Percentiles rank a stretch among this genome's conserved stretches.
Conservation (phyloP, 2,797 vertebrate genomes). For the Chelon auratus region DNA sequence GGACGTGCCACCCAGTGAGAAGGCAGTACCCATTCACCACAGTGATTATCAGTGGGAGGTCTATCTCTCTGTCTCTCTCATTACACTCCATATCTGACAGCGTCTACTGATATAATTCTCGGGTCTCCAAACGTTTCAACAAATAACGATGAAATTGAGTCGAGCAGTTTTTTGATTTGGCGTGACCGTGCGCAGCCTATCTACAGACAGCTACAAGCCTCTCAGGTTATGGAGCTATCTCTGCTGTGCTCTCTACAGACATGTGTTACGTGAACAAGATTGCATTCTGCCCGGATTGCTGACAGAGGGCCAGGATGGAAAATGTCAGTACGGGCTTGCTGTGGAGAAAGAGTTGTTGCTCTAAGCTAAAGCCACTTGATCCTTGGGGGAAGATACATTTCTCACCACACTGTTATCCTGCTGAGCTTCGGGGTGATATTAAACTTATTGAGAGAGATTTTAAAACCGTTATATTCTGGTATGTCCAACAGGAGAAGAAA, state of each 20-base stretch:
- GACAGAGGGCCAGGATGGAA: slow-evolving; percentile 63
- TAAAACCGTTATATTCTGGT: slow-evolving; percentile 37
- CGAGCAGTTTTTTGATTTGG: slow-evolving; percentile 11
- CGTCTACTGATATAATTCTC: slow-evolving; percentile 14
- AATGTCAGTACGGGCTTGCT: slow-evolving; percentile 65
- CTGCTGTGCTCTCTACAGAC: slow-evolving; percentile 22
- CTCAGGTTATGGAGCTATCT: slow-evolving; percentile 24
- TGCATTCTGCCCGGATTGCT: slow-evolving; percentile 50
- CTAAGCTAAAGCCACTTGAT: slow-evolving; percentile 50
- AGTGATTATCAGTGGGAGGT: slow-evolving; percentile 69
- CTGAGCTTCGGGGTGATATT: slow-evolving; percentile 56
- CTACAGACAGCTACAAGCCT: slow-evolving; percentile 21
- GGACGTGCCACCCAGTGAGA: slow-evolving; percentile 73
- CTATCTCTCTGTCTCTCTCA: slow-evolving; percentile 30
- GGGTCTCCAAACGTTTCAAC: slow-evolving; percentile 1
- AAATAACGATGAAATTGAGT: slow-evolving; percentile 1
- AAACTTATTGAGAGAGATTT: slow-evolving; percentile 55
- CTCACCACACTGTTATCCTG: slow-evolving; percentile 66
- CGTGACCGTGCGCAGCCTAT: slow-evolving; percentile 3
- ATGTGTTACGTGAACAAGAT: slow-evolving; percentile 37
- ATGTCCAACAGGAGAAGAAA: slow-evolving; percentile 19
- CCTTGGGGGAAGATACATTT: slow-evolving; percentile 66
- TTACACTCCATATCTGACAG: slow-evolving; percentile 28
- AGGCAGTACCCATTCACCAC: slow-evolving; percentile 62
- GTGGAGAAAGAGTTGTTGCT: slow-evolving; percentile 55